Evolutionary conservation across 2,113 vertebrate species (phyloP), one percentile per base, ranked within the genome.

Genomic region (Polyodon spathula): DNA sequence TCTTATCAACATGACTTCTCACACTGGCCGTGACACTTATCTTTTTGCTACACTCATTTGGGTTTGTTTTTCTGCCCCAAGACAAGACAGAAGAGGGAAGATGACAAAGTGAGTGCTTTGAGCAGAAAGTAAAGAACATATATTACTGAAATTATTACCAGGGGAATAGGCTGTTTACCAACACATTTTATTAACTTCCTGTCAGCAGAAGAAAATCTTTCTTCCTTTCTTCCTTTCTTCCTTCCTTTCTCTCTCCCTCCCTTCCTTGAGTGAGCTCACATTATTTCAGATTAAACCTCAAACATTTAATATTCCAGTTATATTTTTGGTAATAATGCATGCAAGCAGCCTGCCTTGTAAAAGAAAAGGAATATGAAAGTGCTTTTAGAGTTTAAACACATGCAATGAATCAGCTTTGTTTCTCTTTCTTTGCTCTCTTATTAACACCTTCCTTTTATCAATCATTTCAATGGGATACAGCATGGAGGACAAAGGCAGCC

Each of bases 371-470:
- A n/a, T n/a, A n/a, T n/a, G n/a, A n/a, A n/a, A n/a, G n/a, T n/a
- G n/a, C n/a, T n/a, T n/a, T n/a, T n/a, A n/a, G n/a, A n/a, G n/a
- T n/a, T n/a, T n/a, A n/a, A n/a, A n/a, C n/a, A n/a, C n/a, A n/a
- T n/a, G n/a, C n/a, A n/a, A n/a, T n/a, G n/a, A n/a, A n/a, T n/a
- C n/a, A n/a, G n/a, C n/a, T n/a, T n/a, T n/a, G n/a, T n/a, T 14
- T 63, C 65, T 64, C 56, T 65, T 55, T 58, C 54, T 60, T 73
- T 71, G 54, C 66, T 56, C 56, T 64, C 78, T 64, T 77, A 76
- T 76, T 71, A 71, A 68, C 71, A 73, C 67, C 66, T 67, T 63
- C 65, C 56, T 66, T 71, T 72, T 73, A 69, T 66, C 56, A 44
- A 66, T 66, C 59, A 64, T 67, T 64, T 66, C 58, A 59, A 69